phyloP scores from a whole-genome alignment of 2,797 vertebrate genomes.

The Silurus aristotelis region DNA sequence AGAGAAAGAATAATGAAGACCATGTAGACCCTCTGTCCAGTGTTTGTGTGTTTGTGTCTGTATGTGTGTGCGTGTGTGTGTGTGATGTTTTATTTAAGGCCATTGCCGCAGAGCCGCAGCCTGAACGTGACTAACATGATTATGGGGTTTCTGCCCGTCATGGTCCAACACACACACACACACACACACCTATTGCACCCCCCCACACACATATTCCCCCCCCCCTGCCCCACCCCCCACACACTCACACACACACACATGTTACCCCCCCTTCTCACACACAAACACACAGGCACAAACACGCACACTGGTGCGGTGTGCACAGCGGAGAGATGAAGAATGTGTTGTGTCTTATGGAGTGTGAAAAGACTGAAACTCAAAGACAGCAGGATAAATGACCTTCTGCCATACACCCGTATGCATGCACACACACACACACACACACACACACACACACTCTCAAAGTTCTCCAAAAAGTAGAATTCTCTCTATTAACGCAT shows the following conservation, averaged over 20 bases:
- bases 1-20: slow-evolving; percentile 1
- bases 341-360: slow-evolving; percentile 41
- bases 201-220: neutral
- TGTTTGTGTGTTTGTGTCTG: slow-evolving; percentile 7
- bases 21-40: neutral
- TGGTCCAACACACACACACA: slow-evolving; percentile 46
- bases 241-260: slow-evolving; percentile 15
- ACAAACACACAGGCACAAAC: slow-evolving; percentile 21
- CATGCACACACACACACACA: slow-evolving; percentile 8
- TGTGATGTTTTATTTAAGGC: slow-evolving; percentile 48
- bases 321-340: slow-evolving; percentile 24
- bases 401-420: slow-evolving; percentile 43
- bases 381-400: slow-evolving; percentile 39
- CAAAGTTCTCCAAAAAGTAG: neutral
- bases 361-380: slow-evolving; percentile 32
- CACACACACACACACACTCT: slow-evolving; percentile 11
- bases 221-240: neutral
- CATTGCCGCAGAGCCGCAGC: slow-evolving; percentile 43
- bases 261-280: neutral
- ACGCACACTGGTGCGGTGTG: slow-evolving; percentile 14
- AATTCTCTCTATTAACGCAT: neutral
- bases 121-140: slow-evolving; percentile 69
- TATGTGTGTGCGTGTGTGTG: neutral
- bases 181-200: neutral
- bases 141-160: slow-evolving; percentile 75